Evolutionary conservation across 2,113 vertebrate species (phyloP).

Genomic region (Oncorhynchus masou): DNA sequence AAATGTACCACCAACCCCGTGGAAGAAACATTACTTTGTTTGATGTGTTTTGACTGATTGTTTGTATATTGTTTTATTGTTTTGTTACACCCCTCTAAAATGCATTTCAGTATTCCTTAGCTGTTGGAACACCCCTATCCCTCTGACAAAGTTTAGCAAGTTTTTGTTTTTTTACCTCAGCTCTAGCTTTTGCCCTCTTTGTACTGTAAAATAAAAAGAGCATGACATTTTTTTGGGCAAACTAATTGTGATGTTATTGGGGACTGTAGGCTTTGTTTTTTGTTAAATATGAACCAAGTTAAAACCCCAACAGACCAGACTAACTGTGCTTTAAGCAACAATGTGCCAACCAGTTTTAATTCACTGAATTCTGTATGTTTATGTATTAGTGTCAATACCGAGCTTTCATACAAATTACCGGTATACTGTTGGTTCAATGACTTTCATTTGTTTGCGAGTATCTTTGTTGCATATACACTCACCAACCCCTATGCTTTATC

Average conservation of each 20-base stretch:
- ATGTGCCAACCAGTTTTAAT: not conserved
- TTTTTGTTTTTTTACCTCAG: conserved; percentile 58
- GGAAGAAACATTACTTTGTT: conserved; percentile 17
- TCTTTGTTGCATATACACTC: conserved; percentile 42
- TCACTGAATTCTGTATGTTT: conserved; percentile 45
- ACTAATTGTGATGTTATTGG: not conserved
- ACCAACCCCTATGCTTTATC: conserved; percentile 32
- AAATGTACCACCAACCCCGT: too few species aligned
- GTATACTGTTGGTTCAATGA: conserved; percentile 27
- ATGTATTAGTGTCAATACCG: conserved; percentile 53
- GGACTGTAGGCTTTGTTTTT: conserved; percentile 16
- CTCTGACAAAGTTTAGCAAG: conserved; percentile 21
- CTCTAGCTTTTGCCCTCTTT: conserved; percentile 31
- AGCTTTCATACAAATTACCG: conserved; percentile 7
- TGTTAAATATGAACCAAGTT: conserved; percentile 1
- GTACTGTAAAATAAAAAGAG: conserved; percentile 35
- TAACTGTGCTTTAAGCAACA: not conserved
- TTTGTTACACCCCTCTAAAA: conserved; percentile 6
- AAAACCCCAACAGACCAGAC: not conserved
- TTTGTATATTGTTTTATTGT: conserved; percentile 19
- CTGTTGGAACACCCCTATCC: conserved; percentile 17
- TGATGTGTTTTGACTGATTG: conserved; percentile 18
- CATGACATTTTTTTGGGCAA: conserved; percentile 1
- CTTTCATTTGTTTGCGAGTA: conserved; percentile 35
- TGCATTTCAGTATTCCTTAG: conserved; percentile 17